A percentile compares a stretch with the other conserved stretches of the same genome.
These are phyloP conservation scores for Aurelia sp. DNA, from an alignment of 30 jellyfish, hydroid and myxozoan genomes.

Conservation along the genomic window DNA sequence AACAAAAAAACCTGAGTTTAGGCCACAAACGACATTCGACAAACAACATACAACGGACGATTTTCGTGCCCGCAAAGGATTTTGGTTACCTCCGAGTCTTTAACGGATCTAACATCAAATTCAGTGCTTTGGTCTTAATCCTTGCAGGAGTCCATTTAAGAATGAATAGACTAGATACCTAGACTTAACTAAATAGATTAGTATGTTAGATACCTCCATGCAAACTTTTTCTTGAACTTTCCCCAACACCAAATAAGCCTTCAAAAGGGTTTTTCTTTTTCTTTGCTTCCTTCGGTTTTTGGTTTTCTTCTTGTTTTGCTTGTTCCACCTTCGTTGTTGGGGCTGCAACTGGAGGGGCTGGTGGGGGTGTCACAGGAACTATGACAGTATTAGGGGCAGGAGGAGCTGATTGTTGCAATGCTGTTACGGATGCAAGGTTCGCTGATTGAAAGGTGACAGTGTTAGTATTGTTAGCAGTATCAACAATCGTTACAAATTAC, in stretches of 20 bases:
- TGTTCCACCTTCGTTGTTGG: conserved; percentile 18
- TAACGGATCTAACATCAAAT: too few relatives aligned
- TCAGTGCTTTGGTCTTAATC: too few relatives aligned
- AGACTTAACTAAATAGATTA: neutral
- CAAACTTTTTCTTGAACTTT: conserved; percentile 70
- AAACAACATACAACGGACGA: too few relatives aligned
- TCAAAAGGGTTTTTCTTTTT: conserved; percentile 45
- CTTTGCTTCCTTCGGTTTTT: conserved; percentile 11
- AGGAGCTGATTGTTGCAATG: conserved; percentile 44
- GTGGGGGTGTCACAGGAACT: conserved; percentile 57
- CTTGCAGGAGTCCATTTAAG: too few relatives aligned
- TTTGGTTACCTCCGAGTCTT: too few relatives aligned
- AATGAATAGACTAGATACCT: too few relatives aligned
- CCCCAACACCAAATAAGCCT: conserved; percentile 71
- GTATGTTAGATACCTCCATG: conserved; percentile 83
- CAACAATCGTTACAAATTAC: too few relatives aligned
- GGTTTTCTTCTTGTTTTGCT: conserved; percentile 15
- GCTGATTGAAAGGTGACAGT: conserved; percentile 15
- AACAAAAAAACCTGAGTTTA: too few relatives aligned
- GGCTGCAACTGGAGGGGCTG: conserved; percentile 45
- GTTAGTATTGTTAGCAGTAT: neutral
- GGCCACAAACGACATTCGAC: too few relatives aligned
- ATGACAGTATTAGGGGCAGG: conserved; percentile 36
- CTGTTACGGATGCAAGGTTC: conserved; percentile 66
- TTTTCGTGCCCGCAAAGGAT: too few relatives aligned